These are phyloP conservation scores for Dolichallabes microphthalmus DNA, from an alignment of 2,113 vertebrate genomes.

Conservation along the genomic window DNA sequence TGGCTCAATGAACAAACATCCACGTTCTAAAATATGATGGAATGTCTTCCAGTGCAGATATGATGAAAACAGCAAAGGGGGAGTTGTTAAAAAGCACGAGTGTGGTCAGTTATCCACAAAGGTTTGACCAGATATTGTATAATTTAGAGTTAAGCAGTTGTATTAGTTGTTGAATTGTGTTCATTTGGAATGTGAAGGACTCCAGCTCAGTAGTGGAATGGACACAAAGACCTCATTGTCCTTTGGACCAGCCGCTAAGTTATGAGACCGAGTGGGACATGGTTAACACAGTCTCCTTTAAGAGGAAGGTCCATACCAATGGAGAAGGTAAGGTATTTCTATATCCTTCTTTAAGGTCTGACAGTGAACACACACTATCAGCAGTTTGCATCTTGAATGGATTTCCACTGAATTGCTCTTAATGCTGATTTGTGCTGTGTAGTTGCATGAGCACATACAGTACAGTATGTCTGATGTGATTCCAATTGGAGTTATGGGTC, in stretches of 20 bases:
- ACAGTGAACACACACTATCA: background rate
- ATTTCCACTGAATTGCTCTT: background rate
- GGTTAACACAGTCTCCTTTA: constrained; percentile 89
- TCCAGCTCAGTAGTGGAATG: constrained; percentile 95
- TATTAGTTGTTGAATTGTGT: background rate
- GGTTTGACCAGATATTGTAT: background rate
- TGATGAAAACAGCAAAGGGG: background rate
- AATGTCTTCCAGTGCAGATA: background rate
- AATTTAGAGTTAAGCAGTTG: background rate
- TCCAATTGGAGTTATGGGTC: background rate
- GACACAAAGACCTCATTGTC: constrained; percentile 73
- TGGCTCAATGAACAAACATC: background rate
- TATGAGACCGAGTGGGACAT: constrained; percentile 98
- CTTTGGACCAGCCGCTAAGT: constrained; percentile 79
- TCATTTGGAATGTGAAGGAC: constrained; percentile 72
- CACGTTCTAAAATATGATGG: background rate
- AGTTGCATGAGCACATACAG: background rate
- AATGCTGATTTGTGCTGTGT: background rate
- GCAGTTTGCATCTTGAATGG: background rate
- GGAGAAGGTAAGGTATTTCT: constrained; percentile 75
- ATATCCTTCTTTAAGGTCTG: background rate
- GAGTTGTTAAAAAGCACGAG: background rate
- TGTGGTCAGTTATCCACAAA: background rate
- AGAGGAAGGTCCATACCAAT: constrained; percentile 80
- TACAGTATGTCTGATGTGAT: background rate